These are phyloP conservation scores for Dipodomys spectabilis DNA, from an alignment of 2,113 vertebrate species.

Conservation along the genomic window DNA sequence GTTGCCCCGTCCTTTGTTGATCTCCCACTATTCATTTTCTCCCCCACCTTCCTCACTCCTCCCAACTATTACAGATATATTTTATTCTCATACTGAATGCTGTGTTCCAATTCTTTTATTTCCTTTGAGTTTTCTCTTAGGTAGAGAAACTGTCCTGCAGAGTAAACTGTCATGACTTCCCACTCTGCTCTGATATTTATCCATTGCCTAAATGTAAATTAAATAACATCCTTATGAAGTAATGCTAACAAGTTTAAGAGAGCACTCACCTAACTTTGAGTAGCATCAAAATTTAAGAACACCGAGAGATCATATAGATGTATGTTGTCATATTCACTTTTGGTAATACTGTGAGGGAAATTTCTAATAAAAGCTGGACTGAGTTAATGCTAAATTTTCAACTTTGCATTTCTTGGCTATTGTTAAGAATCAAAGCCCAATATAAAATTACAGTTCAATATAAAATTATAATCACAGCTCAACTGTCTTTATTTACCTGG, in stretches of 20 bases:
- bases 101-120: background rate
- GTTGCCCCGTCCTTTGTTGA: no score
- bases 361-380: background rate
- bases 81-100: slow-evolving; percentile 6
- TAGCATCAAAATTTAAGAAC: slow-evolving; percentile 15
- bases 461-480: background rate
- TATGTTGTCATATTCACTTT: slow-evolving; percentile 5
- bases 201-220: slow-evolving; percentile 25
- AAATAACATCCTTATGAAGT: background rate
- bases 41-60: no score
- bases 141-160: background rate
- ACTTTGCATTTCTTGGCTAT: slow-evolving; percentile 5
- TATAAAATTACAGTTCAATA: background rate
- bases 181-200: background rate
- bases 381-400: background rate
- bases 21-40: no score
- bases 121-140: background rate
- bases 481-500: background rate
- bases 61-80: background rate
- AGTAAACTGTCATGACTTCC: background rate
- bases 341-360: background rate
- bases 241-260: background rate
- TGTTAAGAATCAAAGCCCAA: background rate
- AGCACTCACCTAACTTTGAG: background rate
- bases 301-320: background rate